phyloP scores from a whole-genome alignment of 2,888 invertebrate genomes.

The Galeruca laticollis region DNA sequence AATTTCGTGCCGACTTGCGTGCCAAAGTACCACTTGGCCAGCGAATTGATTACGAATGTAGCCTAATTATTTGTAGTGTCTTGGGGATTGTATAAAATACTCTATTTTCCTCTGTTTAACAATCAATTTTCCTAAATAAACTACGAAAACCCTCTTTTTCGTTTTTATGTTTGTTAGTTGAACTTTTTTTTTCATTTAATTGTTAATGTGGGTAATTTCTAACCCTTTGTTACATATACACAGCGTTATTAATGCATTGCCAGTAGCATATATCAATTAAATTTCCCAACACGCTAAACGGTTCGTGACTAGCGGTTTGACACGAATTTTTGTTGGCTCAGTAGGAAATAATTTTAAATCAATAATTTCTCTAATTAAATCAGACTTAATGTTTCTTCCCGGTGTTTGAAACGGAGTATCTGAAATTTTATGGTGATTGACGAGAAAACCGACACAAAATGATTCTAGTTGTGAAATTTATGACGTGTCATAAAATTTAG shows the following conservation, averaged over 20 bases:
- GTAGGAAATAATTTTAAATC: slow-evolving; percentile 12
- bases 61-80: too few relatives aligned
- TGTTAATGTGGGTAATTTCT: neutral
- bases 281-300: neutral
- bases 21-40: too few relatives aligned
- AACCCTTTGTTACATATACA: slow-evolving; percentile 7
- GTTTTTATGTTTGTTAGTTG: neutral
- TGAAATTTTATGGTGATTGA: slow-evolving; percentile 32
- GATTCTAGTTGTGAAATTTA: slow-evolving; percentile 41
- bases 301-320: slow-evolving; percentile 12
- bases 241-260: neutral
- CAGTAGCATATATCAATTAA: slow-evolving; percentile 19
- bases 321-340: slow-evolving; percentile 24
- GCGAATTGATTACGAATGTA: too few relatives aligned
- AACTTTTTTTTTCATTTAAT: neutral
- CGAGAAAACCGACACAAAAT: slow-evolving; percentile 32
- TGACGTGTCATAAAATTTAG: slow-evolving; percentile 43
- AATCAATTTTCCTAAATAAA: too few relatives aligned
- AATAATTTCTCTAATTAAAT: slow-evolving; percentile 30
- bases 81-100: too few relatives aligned
- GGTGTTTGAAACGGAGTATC: slow-evolving; percentile 28
- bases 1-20: too few relatives aligned
- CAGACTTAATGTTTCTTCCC: slow-evolving; percentile 23
- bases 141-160: too few relatives aligned
- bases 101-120: too few relatives aligned